Conservation (phyloP, 2,888 invertebrate genomes). For the Nysson spinosus region DNA sequence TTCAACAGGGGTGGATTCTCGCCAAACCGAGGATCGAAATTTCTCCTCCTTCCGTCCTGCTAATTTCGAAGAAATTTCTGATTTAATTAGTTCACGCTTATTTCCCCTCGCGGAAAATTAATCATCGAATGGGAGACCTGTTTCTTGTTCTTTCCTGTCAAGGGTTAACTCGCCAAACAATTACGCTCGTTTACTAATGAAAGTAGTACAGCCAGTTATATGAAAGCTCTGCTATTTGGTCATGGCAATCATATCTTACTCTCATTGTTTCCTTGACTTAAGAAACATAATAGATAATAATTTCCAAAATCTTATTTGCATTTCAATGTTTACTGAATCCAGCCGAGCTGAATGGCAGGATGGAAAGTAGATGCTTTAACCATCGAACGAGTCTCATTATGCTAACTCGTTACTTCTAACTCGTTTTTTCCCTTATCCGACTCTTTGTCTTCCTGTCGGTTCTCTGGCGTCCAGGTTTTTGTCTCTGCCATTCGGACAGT, state of each 20-base stretch:
- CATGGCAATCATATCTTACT: too few relatives aligned
- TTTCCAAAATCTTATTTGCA: too few relatives aligned
- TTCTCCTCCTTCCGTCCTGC: constrained; percentile 16
- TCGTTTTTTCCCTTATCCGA: constrained; percentile 3
- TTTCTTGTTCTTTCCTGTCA: too few relatives aligned
- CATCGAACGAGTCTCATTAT: constrained; percentile 23
- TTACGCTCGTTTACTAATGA: too few relatives aligned
- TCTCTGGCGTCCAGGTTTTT: constrained; percentile 17
- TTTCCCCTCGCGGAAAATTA: neutral
- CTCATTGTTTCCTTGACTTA: too few relatives aligned
- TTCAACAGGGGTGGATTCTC: constrained; percentile 5
- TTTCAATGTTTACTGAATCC: neutral
- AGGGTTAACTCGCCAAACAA: too few relatives aligned
- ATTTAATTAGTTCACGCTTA: constrained; percentile 33
- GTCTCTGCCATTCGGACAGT: constrained; percentile 29
- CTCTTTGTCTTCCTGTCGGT: constrained; percentile 6
- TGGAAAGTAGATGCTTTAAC: constrained; percentile 6
- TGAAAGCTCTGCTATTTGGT: too few relatives aligned
- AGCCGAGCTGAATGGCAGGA: neutral
- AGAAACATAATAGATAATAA: too few relatives aligned
- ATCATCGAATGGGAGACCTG: neutral
- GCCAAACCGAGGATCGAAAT: constrained; percentile 24
- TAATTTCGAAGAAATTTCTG: constrained; percentile 36
- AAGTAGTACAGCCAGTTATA: too few relatives aligned
- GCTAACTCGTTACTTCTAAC: constrained; percentile 30